Conservation (phyloP, 1,140 invertebrate genomes). For the Calephelis nemesis region DNA sequence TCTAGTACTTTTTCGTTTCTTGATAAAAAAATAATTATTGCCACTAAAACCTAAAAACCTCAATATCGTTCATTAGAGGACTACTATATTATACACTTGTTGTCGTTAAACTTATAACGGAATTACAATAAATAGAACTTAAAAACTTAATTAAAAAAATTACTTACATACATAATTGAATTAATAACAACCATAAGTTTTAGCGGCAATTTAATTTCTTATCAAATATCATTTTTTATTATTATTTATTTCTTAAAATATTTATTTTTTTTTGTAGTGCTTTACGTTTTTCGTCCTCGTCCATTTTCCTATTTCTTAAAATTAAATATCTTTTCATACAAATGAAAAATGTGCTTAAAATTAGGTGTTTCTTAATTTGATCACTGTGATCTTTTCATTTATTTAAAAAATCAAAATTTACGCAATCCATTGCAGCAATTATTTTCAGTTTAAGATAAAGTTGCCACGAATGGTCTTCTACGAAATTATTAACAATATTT, state of each 20-base stretch:
- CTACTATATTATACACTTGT: no score
- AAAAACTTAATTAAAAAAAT: no score
- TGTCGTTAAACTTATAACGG: no score
- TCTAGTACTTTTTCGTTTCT: no score
- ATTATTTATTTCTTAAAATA: slow-evolving; percentile 2
- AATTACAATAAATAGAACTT: no score
- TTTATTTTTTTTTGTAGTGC: neutral
- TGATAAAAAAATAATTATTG: no score
- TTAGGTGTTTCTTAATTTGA: neutral
- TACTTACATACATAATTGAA: no score
- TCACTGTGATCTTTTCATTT: neutral
- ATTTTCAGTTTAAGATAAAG: neutral
- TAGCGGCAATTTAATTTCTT: neutral
- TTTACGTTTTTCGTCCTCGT: neutral
- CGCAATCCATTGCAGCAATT: neutral
- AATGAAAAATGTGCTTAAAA: neutral
- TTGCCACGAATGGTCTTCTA: neutral
- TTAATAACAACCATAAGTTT: neutral
- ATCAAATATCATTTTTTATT: no score
- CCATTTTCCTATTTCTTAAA: neutral
- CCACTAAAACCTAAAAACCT: no score
- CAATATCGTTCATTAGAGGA: no score
- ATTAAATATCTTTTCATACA: neutral
- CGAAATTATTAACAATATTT: neutral
- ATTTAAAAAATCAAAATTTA: neutral